These are phyloP conservation scores for Porites divaricata DNA, from an alignment of 92 coral and sea anemone genomes.

Conservation along the genomic window DNA sequence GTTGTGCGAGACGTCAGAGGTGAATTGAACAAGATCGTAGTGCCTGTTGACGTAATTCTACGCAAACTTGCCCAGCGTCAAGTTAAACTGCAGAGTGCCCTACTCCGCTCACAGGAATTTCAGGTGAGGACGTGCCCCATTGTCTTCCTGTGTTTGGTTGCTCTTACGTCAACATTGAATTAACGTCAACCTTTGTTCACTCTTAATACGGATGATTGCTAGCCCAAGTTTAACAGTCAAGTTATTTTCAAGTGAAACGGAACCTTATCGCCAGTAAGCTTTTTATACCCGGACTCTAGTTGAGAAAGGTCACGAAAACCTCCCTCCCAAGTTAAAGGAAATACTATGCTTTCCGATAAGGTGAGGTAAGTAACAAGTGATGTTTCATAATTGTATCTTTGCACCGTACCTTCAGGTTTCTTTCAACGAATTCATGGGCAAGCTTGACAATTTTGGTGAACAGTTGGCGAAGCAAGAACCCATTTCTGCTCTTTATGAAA, in stretches of 20 bases:
- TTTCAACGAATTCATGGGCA: constrained; percentile 83
- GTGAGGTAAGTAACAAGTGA: not conserved
- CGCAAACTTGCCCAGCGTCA: constrained; percentile 93
- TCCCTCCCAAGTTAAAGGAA: too few relatives aligned
- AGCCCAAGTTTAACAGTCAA: too few relatives aligned
- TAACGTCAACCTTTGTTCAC: too few relatives aligned
- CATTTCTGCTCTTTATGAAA: constrained; percentile 85
- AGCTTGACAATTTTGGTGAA: constrained; percentile 69
- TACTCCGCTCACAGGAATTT: constrained; percentile 95
- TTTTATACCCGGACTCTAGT: too few relatives aligned
- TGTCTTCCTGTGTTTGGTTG: not conserved
- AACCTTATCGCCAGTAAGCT: too few relatives aligned
- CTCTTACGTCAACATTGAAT: not conserved
- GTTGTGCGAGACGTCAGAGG: constrained; percentile 95
- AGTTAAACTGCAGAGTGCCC: constrained; percentile 88
- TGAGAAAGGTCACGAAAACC: too few relatives aligned
- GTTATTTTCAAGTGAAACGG: too few relatives aligned
- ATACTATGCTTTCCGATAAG: too few relatives aligned
- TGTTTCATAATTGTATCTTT: not conserved
- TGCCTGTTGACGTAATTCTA: constrained; percentile 86
- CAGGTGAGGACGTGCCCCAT: constrained; percentile 50
- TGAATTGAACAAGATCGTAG: constrained; percentile 85
- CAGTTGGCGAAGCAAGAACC: constrained; percentile 72
- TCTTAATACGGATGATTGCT: too few relatives aligned
- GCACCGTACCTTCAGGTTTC: constrained; percentile 46